These are phyloP conservation scores for Cataglyphis albicans DNA, from an alignment of 2,888 invertebrate species.

Conservation along the genomic window DNA sequence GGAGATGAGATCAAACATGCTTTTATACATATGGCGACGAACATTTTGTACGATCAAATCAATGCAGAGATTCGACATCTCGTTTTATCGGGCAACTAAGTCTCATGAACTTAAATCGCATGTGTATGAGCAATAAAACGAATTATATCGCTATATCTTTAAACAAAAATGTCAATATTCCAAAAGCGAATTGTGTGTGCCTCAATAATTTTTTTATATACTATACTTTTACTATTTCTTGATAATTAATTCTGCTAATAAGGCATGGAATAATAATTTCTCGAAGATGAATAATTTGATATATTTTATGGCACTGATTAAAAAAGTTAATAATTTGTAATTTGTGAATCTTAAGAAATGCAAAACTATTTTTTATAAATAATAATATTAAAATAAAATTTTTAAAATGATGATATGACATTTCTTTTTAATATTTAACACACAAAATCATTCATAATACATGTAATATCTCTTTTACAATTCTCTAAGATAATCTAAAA, in stretches of 20 bases:
- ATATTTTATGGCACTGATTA: neutral
- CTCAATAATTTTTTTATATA: neutral
- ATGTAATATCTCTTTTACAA: neutral
- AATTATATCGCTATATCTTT: conserved; percentile 18
- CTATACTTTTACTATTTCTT: neutral
- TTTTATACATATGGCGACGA: conserved; percentile 68
- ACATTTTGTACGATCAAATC: conserved; percentile 71
- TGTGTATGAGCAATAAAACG: conserved; percentile 9
- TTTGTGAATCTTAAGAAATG: neutral
- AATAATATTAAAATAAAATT: neutral
- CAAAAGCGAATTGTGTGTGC: neutral
- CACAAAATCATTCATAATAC: neutral
- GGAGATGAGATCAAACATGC: conserved; percentile 65
- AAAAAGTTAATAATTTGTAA: neutral
- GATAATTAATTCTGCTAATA: neutral
- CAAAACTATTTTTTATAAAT: neutral
- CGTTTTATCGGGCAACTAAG: conserved; percentile 52
- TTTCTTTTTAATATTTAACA: neutral
- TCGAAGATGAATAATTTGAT: neutral
- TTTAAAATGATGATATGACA: neutral
- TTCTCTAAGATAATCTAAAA: neutral
- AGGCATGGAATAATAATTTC: neutral
- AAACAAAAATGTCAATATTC: neutral
- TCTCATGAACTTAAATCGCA: conserved; percentile 13
- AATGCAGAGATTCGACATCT: conserved; percentile 71